phyloP scores from a whole-genome alignment of 2,113 vertebrate species.

The Dascyllus trimaculatus region DNA sequence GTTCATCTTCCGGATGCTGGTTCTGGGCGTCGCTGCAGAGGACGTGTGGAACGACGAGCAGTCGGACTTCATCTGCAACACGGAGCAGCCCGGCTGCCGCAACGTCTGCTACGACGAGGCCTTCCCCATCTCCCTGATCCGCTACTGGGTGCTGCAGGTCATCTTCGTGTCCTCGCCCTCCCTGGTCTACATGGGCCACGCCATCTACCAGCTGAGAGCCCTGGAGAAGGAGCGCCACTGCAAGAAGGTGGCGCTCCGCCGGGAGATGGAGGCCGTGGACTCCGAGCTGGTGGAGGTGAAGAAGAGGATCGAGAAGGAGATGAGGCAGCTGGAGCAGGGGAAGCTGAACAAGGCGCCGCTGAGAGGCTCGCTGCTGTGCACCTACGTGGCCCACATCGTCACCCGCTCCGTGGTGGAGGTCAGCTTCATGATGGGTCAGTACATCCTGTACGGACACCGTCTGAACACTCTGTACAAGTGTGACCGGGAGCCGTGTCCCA shows the following conservation, averaged over 20 bases:
- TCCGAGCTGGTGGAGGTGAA: constrained; percentile 80
- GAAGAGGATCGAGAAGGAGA: constrained; percentile 87
- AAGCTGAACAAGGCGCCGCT: constrained; percentile 91
- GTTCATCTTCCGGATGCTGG: constrained; percentile 92
- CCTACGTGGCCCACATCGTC: constrained; percentile 89
- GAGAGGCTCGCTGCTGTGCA: constrained; percentile 87
- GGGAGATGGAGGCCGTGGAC: constrained; percentile 86
- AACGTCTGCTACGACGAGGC: constrained; percentile 92
- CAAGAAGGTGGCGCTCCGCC: constrained; percentile 88
- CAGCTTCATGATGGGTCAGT: constrained; percentile 90
- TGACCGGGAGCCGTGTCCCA: constrained; percentile 88
- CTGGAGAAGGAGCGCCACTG: constrained; percentile 92
- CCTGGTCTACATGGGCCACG: constrained; percentile 93
- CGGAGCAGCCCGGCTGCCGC: constrained; percentile 91
- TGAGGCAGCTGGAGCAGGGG: constrained; percentile 88
- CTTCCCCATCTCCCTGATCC: constrained; percentile 93
- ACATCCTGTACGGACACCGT: constrained; percentile 88
- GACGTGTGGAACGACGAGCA: constrained; percentile 96
- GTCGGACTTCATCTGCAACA: constrained; percentile 92
- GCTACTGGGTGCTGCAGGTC: constrained; percentile 94
- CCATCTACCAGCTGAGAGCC: constrained; percentile 88
- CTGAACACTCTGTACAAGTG: constrained; percentile 89
- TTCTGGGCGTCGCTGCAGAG: constrained; percentile 90
- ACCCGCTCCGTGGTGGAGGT: constrained; percentile 88
- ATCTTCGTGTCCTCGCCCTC: constrained; percentile 94